Evolutionary conservation across 30 jellyfish, hydroid and myxozoan genomes (phyloP).

Genomic region (Hydractinia symbiolongicarpus): DNA sequence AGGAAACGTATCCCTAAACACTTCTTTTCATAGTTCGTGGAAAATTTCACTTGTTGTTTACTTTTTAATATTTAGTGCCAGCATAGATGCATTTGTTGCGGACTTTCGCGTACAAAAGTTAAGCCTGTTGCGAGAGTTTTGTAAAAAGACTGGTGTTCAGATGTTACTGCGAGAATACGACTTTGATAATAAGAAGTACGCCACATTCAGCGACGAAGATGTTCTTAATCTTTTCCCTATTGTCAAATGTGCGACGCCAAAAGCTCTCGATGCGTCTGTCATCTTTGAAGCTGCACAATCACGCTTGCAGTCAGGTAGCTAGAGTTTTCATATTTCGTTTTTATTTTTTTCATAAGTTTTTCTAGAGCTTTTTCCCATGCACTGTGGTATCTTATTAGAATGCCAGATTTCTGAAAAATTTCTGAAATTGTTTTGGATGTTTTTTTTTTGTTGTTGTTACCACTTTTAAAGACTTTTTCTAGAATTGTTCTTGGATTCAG

Average conservation of each 20-base stretch:
- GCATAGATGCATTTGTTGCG: constrained; percentile 32
- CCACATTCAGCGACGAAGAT: constrained; percentile 78
- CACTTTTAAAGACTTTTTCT: too few relatives aligned
- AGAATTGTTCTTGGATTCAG: too few relatives aligned
- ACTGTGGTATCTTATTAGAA: background rate
- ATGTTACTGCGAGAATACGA: constrained; percentile 82
- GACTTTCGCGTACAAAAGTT: constrained; percentile 53
- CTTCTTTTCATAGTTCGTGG: too few relatives aligned
- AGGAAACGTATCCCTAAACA: background rate
- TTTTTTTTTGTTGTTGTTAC: background rate
- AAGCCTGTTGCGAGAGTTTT: constrained; percentile 66
- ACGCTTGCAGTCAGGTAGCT: constrained; percentile 77
- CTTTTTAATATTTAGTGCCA: constrained; percentile 26
- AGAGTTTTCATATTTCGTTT: background rate
- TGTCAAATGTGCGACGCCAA: constrained; percentile 46
- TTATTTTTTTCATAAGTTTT: background rate
- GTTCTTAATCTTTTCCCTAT: constrained; percentile 83
- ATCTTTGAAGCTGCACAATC: constrained; percentile 88
- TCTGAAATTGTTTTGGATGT: background rate
- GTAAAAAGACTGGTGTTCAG: constrained; percentile 85
- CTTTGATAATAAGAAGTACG: constrained; percentile 60
- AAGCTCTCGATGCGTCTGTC: constrained; percentile 87
- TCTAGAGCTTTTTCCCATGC: background rate
- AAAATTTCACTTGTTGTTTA: too few relatives aligned
- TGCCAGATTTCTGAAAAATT: background rate